phyloP scores from a whole-genome alignment of 2,888 invertebrate genomes.

The Atethmia centrago region DNA sequence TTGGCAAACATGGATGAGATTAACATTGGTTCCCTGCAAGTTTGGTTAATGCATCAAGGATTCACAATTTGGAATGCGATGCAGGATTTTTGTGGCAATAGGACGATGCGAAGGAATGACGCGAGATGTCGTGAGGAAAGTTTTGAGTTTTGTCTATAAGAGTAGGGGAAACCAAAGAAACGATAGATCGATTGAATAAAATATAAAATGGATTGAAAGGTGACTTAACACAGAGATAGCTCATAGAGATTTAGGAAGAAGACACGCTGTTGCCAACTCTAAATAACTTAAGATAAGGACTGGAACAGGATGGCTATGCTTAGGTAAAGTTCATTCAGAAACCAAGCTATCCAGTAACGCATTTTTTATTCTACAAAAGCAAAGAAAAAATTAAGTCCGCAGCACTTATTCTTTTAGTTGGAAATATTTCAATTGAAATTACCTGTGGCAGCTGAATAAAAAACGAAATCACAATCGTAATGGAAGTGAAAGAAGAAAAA shows the following conservation, averaged over 20 bases:
- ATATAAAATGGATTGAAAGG: neutral
- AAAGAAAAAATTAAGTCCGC: slow-evolving; percentile 8
- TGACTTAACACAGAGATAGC: neutral
- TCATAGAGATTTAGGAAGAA: neutral
- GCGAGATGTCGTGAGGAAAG: neutral
- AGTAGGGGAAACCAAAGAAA: neutral
- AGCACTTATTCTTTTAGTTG: slow-evolving; percentile 9
- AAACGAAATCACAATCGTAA: slow-evolving; percentile 16
- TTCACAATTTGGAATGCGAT: neutral
- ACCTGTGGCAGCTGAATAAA: neutral
- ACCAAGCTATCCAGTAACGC: neutral
- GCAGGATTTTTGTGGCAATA: neutral
- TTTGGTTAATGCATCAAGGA: neutral
- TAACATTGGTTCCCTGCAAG: neutral
- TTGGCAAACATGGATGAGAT: neutral
- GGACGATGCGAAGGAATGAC: neutral
- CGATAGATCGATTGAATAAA: neutral
- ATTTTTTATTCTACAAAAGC: neutral
- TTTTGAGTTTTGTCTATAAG: neutral
- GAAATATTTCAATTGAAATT: slow-evolving; percentile 27
- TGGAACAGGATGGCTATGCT: neutral
- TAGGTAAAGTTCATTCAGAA: neutral
- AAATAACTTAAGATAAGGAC: neutral
- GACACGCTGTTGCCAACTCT: neutral
- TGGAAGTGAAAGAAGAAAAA: slow-evolving; percentile 26